Conservation (phyloP, 2,113 vertebrate species). For the Turnix velox region DNA sequence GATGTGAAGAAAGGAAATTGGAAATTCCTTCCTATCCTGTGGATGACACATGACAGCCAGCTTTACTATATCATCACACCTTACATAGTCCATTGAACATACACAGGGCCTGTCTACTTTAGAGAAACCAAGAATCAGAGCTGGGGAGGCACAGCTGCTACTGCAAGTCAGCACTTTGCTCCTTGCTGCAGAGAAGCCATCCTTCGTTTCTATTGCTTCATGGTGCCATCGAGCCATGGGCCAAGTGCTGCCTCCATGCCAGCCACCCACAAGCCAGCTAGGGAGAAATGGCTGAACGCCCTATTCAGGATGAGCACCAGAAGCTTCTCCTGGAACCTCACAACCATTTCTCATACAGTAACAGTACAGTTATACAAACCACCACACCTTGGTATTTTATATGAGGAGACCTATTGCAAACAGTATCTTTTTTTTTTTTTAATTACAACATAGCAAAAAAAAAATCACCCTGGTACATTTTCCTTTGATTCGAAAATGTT, state of each 20-base stretch:
- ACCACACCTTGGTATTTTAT: not conserved
- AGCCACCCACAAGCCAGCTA: not conserved
- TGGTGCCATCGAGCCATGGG: not conserved
- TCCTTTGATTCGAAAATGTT: not conserved
- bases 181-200: not conserved
- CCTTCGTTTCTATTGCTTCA: accelerated
- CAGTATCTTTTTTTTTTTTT: not conserved
- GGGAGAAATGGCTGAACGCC: not conserved
- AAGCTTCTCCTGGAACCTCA: not conserved
- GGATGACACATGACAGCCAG: not conserved
- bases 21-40: not conserved
- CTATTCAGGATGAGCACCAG: not conserved
- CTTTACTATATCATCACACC: not conserved
- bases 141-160: accelerated
- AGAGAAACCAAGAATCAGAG: accelerated
- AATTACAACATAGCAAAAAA: not conserved
- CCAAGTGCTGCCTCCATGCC: not conserved
- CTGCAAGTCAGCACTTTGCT: not conserved
- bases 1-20: not conserved
- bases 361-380: accelerated
- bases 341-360: not conserved
- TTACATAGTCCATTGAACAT: accelerated
- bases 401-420: not conserved
- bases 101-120: accelerated
- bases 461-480: not conserved